Conservation (phyloP, 92 coral and sea anemone genomes). For the Paragorgia papillata region DNA sequence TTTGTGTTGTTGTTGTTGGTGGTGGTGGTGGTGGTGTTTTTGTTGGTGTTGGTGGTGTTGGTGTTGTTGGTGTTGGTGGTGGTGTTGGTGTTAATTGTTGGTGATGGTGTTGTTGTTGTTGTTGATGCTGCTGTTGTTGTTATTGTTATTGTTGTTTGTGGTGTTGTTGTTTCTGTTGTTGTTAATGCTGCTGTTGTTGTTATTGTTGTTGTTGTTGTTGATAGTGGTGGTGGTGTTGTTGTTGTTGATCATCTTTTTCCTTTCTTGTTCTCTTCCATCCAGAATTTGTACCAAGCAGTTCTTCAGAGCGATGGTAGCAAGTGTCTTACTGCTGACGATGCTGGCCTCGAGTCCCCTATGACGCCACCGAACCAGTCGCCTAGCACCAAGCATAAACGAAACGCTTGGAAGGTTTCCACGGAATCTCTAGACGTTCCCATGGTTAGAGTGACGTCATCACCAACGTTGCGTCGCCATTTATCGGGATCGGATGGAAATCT, state of each 20-base stretch:
- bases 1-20: too few species aligned
- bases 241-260: not conserved
- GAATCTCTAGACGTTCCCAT: slow-evolving; percentile 31
- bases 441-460: slow-evolving; percentile 22
- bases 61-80: too few species aligned
- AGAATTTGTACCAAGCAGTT: slow-evolving; percentile 38
- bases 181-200: too few species aligned
- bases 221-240: too few species aligned
- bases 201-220: too few species aligned
- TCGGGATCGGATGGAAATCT: slow-evolving; percentile 44
- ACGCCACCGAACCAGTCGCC: slow-evolving; percentile 18
- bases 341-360: slow-evolving; percentile 13
- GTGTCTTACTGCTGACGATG: slow-evolving; percentile 40
- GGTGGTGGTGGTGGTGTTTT: too few species aligned
- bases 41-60: too few species aligned
- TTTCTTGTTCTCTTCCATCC: not conserved
- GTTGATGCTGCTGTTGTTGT: too few species aligned
- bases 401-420: slow-evolving; percentile 12
- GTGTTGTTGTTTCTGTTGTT: too few species aligned
- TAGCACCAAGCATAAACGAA: not conserved
- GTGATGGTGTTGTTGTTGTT: too few species aligned
- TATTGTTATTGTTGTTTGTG: too few species aligned
- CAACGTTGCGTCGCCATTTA: slow-evolving; percentile 30
- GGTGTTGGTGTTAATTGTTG: too few species aligned
- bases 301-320: slow-evolving; percentile 28